A percentile compares a stretch with the other conserved stretches of the same genome.
phyloP scores from a whole-genome alignment of 2,797 vertebrate species.

The Hephaestus fuliginosus region DNA sequence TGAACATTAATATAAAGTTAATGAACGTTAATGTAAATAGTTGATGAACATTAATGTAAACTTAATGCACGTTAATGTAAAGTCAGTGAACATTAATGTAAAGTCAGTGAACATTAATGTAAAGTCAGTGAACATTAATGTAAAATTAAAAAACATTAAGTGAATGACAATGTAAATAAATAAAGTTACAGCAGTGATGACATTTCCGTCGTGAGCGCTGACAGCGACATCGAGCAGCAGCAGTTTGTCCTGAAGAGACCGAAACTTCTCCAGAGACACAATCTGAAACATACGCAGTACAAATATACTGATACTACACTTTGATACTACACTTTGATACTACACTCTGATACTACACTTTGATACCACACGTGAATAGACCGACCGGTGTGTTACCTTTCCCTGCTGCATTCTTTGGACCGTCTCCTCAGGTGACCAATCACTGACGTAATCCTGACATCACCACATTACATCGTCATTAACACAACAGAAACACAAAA shows the following conservation, averaged over 20 bases:
- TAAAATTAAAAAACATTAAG: too few relatives aligned
- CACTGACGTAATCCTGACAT: constrained; percentile 90
- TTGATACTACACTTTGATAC: not conserved
- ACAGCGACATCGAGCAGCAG: constrained; percentile 92
- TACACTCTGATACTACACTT: not conserved
- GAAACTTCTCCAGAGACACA: constrained; percentile 91
- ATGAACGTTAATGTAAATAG: too few relatives aligned
- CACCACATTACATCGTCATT: constrained; percentile 46
- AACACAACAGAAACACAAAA: not conserved
- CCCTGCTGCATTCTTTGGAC: constrained; percentile 91
- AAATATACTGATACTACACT: not conserved
- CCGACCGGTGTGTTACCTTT: constrained; percentile 85
- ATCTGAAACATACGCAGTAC: constrained; percentile 41
- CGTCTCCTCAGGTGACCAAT: constrained; percentile 92
- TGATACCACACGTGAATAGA: not conserved
- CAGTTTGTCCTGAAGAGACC: constrained; percentile 94
- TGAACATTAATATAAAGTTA: too few relatives aligned
- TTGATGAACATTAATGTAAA: too few relatives aligned
- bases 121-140: too few relatives aligned
- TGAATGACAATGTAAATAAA: not conserved
- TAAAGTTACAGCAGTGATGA: constrained; percentile 89
- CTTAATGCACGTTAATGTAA: too few relatives aligned
- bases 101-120: too few relatives aligned
- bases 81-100: too few relatives aligned
- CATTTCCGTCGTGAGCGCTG: constrained; percentile 91